These are phyloP conservation scores for Rhombomys opimus DNA, from an alignment of 2,113 vertebrate genomes.

Conservation along the genomic window DNA sequence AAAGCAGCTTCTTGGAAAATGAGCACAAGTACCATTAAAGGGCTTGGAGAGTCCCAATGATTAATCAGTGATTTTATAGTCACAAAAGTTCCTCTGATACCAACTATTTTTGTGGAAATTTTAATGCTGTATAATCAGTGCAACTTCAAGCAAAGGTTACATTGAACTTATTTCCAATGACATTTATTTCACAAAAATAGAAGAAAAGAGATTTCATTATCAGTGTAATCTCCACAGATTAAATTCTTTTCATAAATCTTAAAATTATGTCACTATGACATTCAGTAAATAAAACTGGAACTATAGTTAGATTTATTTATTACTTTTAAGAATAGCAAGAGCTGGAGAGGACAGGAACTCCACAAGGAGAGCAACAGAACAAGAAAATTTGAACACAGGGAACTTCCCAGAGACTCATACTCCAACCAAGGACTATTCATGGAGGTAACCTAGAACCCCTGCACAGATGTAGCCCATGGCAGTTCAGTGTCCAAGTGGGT, in stretches of 20 bases:
- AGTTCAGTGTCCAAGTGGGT: no score
- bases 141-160: slow-evolving; percentile 59
- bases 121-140: neutral
- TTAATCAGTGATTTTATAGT: neutral
- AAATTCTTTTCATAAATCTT: slow-evolving; percentile 55
- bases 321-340: slow-evolving; percentile 26
- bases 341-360: no score
- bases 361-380: no score
- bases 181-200: slow-evolving; percentile 64
- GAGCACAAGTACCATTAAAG: neutral
- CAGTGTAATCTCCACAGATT: slow-evolving; percentile 56
- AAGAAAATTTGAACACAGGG: no score
- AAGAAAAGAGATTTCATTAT: slow-evolving; percentile 62
- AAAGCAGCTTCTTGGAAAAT: neutral
- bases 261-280: slow-evolving; percentile 55
- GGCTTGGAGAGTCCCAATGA: neutral
- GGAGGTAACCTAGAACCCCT: no score
- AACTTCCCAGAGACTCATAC: no score
- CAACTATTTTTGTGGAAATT: neutral
- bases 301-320: slow-evolving; percentile 47
- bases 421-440: no score
- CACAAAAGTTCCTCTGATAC: neutral
- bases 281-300: slow-evolving; percentile 56
- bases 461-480: no score
- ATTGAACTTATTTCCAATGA: slow-evolving; percentile 54